phyloP scores from a whole-genome alignment of 2,113 vertebrate species.

The Pterocles gutturalis region DNA sequence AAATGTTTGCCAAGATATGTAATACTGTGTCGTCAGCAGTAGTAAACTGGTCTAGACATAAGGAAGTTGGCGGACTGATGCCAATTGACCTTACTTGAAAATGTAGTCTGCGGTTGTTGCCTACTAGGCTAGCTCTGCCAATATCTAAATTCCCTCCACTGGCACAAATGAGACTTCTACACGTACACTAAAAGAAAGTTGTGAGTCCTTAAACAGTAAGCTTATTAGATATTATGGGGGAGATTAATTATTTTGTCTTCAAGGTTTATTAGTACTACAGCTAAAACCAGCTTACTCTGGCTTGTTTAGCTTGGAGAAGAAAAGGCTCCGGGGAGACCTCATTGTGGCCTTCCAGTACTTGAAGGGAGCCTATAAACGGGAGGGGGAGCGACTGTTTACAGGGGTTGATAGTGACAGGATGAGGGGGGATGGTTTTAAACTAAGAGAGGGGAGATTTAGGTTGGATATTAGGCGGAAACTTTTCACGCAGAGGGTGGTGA shows the following conservation, averaged over 20 bases:
- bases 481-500: too few relatives aligned
- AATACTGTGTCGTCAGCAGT: slow-evolving; percentile 13
- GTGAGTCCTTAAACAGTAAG: neutral
- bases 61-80: slow-evolving; percentile 40
- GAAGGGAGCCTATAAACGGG: too few relatives aligned
- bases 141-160: neutral
- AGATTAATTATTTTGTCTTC: neutral
- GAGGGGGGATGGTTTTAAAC: too few relatives aligned
- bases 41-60: slow-evolving; percentile 35
- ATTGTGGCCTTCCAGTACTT: too few relatives aligned
- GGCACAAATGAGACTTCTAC: neutral
- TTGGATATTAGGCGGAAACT: too few relatives aligned
- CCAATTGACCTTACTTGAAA: slow-evolving; percentile 21
- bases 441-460: too few relatives aligned
- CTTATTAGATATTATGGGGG: neutral
- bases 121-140: neutral
- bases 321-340: too few relatives aligned
- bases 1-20: slow-evolving; percentile 27
- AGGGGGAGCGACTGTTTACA: too few relatives aligned
- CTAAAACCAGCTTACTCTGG: neutral
- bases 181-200: neutral
- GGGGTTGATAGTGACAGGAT: too few relatives aligned
- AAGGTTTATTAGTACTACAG: neutral
- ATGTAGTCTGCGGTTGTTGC: neutral
- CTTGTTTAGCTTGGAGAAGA: too few relatives aligned